Conservation (phyloP, 2,113 vertebrate genomes). For the Macquaria australasica region DNA sequence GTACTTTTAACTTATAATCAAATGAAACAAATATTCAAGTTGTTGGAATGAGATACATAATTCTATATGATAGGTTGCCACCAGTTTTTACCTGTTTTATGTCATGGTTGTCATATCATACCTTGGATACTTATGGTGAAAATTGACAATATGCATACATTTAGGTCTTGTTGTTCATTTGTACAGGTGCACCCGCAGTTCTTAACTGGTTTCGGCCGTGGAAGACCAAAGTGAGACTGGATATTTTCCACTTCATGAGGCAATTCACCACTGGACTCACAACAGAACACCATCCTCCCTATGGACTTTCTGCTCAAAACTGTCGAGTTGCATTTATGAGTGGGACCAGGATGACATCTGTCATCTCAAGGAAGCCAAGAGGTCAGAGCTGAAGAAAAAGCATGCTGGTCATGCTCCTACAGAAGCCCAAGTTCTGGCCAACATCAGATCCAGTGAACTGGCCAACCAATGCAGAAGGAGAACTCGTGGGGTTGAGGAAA, state of each 20-base stretch:
- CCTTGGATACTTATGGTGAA: no score
- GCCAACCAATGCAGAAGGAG: background rate
- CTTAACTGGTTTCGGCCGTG: constrained; percentile 1
- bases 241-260: constrained; percentile 50
- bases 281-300: constrained; percentile 40
- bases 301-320: constrained; percentile 48
- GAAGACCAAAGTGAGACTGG: background rate
- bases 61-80: no score
- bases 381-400: background rate
- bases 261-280: constrained; percentile 33
- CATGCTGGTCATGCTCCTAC: background rate
- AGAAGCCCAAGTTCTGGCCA: background rate
- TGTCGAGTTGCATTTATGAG: constrained; percentile 48
- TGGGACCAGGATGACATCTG: constrained; percentile 46
- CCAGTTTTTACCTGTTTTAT: no score
- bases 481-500: background rate
- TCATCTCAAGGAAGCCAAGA: constrained; percentile 41
- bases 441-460: background rate
- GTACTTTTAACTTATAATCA: no score
- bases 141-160: no score
- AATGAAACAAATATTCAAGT: no score
- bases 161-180: background rate
- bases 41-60: no score
- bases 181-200: background rate
- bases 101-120: no score